Base-by-base conservation (phyloP, 2,113 vertebrate species). In the Etheostoma cragini region DNA sequence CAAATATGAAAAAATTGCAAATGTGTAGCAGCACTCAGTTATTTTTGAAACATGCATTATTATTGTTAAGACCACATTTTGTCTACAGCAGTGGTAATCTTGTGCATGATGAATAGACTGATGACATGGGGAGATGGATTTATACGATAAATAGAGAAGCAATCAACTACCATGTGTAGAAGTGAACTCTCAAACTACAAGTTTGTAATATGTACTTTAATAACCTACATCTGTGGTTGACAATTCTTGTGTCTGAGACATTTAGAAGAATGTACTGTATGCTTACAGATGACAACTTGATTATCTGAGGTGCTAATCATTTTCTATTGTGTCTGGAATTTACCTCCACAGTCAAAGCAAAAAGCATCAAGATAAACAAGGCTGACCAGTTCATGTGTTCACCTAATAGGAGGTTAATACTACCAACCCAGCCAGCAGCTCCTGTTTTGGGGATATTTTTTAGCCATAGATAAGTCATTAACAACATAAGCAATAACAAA, bases 311-410 rank as follows among this genome's bases (percentile, higher is more conserved):
- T n/a, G 46, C 4, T 53, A 17, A 60, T 19, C 5, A 13, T 54
- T 3, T 63, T 6, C 1, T 3, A 6, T 49, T 26, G 30, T 68
- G 42, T 35, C 15, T 65, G 49, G n/a, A 61, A 74, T 50, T 60
- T 47, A 69, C 10, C 17, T 26, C 33, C n/a, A 58, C 30, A 35
- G 15, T 61, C 19, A 67, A 63, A 46, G 6, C 38, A 35, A 64
- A 19, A 6, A 30, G 10, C 45, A 57, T 65, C 35, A 46, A 68
- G 50, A 66, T 63, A 14, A 73, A 80, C 26, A 24, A 61, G 47
- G 79, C 50, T 60, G 45, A 76, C 57, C 8, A 38, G 81, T 65
- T 70, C 15, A 61, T 17, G 1, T 47, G n/a, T 83, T 17, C 10
- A 47, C 10, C 42, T n/a, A 67, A 4, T 8, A 42, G 14, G 12